Percentiles rank a stretch among this genome's conserved stretches.
Evolutionary conservation across 2,113 vertebrate genomes (phyloP).

Genomic region (Alces alces): DNA sequence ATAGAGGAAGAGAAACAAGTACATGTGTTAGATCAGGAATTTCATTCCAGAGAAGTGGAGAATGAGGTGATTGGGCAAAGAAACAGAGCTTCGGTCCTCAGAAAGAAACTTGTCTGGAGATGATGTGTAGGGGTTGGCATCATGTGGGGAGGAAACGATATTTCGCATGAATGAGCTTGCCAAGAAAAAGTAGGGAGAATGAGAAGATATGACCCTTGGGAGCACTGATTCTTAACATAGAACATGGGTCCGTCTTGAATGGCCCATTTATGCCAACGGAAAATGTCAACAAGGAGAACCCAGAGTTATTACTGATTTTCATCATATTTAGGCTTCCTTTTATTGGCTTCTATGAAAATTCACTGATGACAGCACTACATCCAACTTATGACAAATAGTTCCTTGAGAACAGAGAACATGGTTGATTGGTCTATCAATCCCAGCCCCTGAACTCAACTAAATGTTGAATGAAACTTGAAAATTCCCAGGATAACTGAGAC

Average conservation of each 20-base stretch:
- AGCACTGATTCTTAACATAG: neutral
- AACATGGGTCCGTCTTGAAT: neutral
- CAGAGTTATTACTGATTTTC: neutral
- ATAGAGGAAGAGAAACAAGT: neutral
- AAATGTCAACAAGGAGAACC: neutral
- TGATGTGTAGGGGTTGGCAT: neutral
- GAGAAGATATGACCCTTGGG: neutral
- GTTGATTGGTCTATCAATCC: neutral
- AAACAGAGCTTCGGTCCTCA: neutral
- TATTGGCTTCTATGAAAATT: neutral
- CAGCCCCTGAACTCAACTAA: neutral
- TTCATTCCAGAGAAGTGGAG: neutral
- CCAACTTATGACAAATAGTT: neutral
- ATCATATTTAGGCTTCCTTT: neutral
- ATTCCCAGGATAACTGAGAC: neutral
- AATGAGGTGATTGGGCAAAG: neutral
- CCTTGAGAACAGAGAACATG: neutral
- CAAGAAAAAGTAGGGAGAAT: neutral
- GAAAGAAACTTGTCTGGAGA: neutral
- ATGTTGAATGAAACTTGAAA: neutral
- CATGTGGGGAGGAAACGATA: neutral
- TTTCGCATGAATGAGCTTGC: neutral
- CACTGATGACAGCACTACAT: neutral
- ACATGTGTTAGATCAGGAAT: neutral
- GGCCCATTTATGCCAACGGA: neutral